Percentiles rank a stretch among this genome's conserved stretches.
These are phyloP conservation scores for Piezodorus guildinii DNA, from an alignment of 1,140 invertebrate genomes.

Conservation along the genomic window DNA sequence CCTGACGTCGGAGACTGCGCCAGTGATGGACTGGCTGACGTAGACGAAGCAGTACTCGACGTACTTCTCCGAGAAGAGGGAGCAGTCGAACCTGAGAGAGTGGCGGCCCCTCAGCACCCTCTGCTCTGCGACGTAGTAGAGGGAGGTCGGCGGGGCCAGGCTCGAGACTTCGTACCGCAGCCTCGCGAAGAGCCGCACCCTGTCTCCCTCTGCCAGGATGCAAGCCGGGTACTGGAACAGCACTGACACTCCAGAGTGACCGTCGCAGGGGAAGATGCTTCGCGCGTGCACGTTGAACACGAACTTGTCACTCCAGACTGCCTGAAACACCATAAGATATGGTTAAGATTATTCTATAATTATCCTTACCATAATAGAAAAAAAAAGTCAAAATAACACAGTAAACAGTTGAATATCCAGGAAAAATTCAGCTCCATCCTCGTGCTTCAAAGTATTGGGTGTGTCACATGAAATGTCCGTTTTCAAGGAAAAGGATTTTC, in stretches of 20 bases:
- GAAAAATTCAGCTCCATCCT: no score
- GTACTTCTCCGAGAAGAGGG: conserved; percentile 66
- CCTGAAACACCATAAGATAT: conserved; percentile 38
- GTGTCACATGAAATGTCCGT: no score
- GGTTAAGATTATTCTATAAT: no score
- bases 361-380: no score
- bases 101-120: conserved; percentile 51
- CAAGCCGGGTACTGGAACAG: conserved; percentile 71
- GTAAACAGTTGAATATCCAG: no score
- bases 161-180: conserved; percentile 51
- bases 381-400: no score
- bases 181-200: conserved; percentile 60
- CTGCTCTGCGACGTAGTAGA: conserved; percentile 54
- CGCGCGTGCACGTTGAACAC: conserved; percentile 68
- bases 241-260: conserved; percentile 51
- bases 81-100: conserved; percentile 62
- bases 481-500: no score
- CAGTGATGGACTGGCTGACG: conserved; percentile 65
- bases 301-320: conserved; percentile 68
- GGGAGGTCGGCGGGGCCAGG: conserved; percentile 41
- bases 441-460: no score
- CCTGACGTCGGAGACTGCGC: conserved; percentile 65
- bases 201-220: conserved; percentile 56
- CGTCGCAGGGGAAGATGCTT: conserved; percentile 66
- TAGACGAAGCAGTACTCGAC: conserved; percentile 79